Conservation (phyloP, 2,888 invertebrate species). For the Busseola fusca region DNA sequence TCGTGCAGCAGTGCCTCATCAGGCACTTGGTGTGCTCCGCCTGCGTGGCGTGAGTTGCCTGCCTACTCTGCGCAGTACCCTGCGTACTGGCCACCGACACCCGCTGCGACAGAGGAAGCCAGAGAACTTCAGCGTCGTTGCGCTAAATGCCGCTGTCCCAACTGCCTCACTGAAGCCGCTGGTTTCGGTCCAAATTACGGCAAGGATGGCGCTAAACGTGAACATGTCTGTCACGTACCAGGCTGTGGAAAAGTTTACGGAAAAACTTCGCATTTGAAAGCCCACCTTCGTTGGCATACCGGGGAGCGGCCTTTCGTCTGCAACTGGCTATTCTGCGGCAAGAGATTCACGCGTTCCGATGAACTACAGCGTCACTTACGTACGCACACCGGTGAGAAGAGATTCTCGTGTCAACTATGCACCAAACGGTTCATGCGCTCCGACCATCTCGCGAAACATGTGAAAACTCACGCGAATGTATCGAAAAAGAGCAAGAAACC, state of each 20-base stretch:
- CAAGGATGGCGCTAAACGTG: conserved; percentile 93
- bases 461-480: conserved; percentile 94
- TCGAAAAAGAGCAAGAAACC: conserved; percentile 86
- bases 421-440: conserved; percentile 97
- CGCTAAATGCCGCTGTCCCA: conserved; percentile 94
- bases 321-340: conserved; percentile 96
- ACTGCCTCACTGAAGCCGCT: conserved; percentile 93
- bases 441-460: conserved; percentile 97
- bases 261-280: conserved; percentile 97
- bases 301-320: conserved; percentile 97
- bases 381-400: conserved; percentile 96
- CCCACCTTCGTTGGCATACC: conserved; percentile 97
- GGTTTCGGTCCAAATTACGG: conserved; percentile 92
- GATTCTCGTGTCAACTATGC: conserved; percentile 96
- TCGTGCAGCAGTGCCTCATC: conserved; percentile 85
- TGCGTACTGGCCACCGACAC: conserved; percentile 85
- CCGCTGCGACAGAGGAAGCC: conserved; percentile 81
- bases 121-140: conserved; percentile 91
- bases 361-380: conserved; percentile 96
- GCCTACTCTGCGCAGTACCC: conserved; percentile 85
- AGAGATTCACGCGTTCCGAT: conserved; percentile 97
- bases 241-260: conserved; percentile 97
- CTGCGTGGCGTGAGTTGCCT: conserved; percentile 82
- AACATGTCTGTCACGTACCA: conserved; percentile 95
- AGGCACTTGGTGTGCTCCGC: conserved; percentile 78